These are phyloP conservation scores for Cybosia mesomella DNA, from an alignment of 2,888 invertebrate species.

Conservation along the genomic window DNA sequence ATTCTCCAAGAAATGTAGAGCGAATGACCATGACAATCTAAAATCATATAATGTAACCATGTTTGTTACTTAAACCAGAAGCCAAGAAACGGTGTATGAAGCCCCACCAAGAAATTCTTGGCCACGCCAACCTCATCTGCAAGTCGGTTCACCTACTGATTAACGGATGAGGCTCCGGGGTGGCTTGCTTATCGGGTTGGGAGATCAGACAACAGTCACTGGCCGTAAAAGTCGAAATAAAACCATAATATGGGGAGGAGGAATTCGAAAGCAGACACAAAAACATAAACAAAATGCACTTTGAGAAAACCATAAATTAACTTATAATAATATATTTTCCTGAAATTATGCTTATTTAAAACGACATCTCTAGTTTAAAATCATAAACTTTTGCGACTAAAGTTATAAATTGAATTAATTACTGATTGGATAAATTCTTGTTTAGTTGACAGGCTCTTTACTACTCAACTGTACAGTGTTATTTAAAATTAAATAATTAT, in stretches of 20 bases:
- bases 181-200: background rate
- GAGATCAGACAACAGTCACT: background rate
- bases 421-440: background rate
- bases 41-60: too few species aligned
- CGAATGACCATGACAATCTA: too few species aligned
- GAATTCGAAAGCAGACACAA: too few species aligned
- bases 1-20: too few species aligned
- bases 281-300: too few species aligned
- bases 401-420: background rate
- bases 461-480: background rate
- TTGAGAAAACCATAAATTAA: too few species aligned
- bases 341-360: background rate
- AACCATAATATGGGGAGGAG: too few species aligned
- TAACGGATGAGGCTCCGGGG: background rate
- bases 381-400: background rate
- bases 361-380: background rate
- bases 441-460: background rate
- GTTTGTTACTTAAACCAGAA: too few species aligned
- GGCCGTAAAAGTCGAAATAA: too few species aligned
- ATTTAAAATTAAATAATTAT: background rate
- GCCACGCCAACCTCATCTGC: too few species aligned
- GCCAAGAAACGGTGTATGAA: too few species aligned
- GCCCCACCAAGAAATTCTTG: too few species aligned
- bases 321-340: background rate
- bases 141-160: background rate